Evolutionary conservation across 2,888 invertebrate genomes (phyloP).

Genomic region (Loripinus fragilis): DNA sequence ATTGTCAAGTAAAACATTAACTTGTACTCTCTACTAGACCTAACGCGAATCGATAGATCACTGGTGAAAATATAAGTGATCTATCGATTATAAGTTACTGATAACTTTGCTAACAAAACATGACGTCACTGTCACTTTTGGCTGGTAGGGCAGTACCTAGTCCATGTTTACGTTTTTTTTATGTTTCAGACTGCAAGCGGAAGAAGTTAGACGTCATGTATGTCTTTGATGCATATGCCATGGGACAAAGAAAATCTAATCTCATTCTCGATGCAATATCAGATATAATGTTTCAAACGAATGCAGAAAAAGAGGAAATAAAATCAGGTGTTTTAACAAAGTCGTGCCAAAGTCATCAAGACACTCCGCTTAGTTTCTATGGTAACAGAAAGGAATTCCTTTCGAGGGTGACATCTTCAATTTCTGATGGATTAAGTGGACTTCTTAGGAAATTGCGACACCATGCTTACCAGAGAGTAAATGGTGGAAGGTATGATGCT

Average conservation of each 20-base stretch:
- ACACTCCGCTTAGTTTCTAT: constrained; percentile 21
- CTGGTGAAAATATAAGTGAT: too few species aligned
- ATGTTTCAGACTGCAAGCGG: constrained; percentile 36
- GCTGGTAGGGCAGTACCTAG: too few species aligned
- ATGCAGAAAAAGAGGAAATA: background rate
- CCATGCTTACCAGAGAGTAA: constrained; percentile 16
- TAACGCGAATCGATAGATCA: too few species aligned
- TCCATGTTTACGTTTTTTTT: too few species aligned
- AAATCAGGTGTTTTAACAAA: constrained; percentile 32
- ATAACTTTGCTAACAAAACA: too few species aligned
- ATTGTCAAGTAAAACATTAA: too few species aligned
- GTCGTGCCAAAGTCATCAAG: constrained; percentile 24
- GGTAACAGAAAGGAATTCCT: constrained; percentile 1
- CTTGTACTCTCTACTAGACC: too few species aligned
- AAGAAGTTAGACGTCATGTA: constrained; percentile 51
- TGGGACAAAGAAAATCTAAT: constrained; percentile 35
- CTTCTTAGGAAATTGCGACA: constrained; percentile 30
- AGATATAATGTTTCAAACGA: constrained; percentile 21
- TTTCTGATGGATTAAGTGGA: constrained; percentile 14
- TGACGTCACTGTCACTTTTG: too few species aligned
- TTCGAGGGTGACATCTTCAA: background rate
- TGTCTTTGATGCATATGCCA: constrained; percentile 43
- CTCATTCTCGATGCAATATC: constrained; percentile 21
- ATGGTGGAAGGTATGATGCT: constrained; percentile 42
- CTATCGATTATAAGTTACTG: too few species aligned